Evolutionary conservation across 2,888 invertebrate genomes (phyloP).

Genomic region (Nemotelus nigrinus): DNA sequence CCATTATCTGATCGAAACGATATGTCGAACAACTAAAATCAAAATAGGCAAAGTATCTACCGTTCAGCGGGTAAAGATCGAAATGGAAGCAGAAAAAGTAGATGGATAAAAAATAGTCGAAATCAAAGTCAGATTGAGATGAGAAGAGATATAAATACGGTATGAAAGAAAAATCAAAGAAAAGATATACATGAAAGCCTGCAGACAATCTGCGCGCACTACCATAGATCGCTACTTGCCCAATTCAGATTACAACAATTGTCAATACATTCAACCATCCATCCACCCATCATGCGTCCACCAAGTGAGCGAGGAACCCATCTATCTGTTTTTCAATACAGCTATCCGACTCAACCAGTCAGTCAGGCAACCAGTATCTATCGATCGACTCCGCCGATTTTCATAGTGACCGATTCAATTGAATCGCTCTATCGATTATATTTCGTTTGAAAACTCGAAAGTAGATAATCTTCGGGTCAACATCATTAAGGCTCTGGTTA

Average conservation of each 20-base stretch:
- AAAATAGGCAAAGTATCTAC: not conserved
- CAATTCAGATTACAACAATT: constrained; percentile 36
- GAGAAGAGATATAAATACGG: no score
- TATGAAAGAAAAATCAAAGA: not conserved
- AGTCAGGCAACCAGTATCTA: not conserved
- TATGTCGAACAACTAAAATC: not conserved
- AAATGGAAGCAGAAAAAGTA: no score
- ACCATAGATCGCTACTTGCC: constrained; percentile 27
- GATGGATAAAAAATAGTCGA: no score
- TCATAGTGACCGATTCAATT: not conserved
- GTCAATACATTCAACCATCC: constrained; percentile 31
- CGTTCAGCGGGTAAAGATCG: not conserved
- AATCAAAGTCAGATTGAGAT: no score
- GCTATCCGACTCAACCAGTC: no score
- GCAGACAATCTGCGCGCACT: constrained; percentile 26
- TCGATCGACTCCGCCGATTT: not conserved
- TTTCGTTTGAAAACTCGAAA: constrained; percentile 34
- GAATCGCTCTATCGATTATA: constrained; percentile 2
- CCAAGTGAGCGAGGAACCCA: not conserved
- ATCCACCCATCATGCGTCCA: not conserved
- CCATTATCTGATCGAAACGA: constrained; percentile 40
- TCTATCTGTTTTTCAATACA: no score
- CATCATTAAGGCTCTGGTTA: constrained; percentile 37
- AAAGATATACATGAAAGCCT: constrained; percentile 4
- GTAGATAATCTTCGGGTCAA: constrained; percentile 38